Conservation (phyloP, 2,113 vertebrate species). For the Epinephelus fuscoguttatus region DNA sequence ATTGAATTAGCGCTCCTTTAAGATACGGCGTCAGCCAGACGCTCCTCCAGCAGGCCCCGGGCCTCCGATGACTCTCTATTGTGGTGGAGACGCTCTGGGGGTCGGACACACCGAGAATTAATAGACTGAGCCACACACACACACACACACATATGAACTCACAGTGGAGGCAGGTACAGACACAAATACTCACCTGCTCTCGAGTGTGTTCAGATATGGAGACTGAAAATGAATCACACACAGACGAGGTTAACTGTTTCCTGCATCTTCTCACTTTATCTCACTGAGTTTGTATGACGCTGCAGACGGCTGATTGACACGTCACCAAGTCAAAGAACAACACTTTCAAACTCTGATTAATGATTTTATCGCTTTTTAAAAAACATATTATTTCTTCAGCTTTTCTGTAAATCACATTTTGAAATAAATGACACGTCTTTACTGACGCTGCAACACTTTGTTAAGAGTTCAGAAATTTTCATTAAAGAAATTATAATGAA, state of each 20-base stretch:
- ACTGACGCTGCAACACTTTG: too few species aligned
- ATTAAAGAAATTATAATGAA: too few species aligned
- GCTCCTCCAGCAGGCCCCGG: constrained; percentile 60
- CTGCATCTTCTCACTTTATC: not conserved
- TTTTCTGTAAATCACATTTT: too few species aligned
- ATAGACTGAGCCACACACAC: constrained; percentile 42
- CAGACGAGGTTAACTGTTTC: not conserved
- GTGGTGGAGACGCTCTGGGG: constrained; percentile 60
- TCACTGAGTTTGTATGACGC: not conserved
- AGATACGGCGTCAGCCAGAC: constrained; percentile 62
- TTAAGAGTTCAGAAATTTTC: too few species aligned
- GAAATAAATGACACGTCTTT: too few species aligned
- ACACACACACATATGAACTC: constrained; percentile 13
- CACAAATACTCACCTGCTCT: not conserved
- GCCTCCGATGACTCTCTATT: constrained; percentile 67
- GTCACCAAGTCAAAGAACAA: too few species aligned
- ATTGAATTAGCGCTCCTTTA: constrained; percentile 71
- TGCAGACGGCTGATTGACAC: too few species aligned
- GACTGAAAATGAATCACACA: not conserved
- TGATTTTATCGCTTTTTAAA: too few species aligned
- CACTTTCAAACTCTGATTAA: too few species aligned
- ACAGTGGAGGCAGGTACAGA: not conserved
- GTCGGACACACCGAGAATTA: constrained; percentile 64
- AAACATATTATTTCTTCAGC: too few species aligned
- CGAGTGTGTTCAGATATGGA: not conserved